A percentile compares a stretch with the other conserved stretches of the same genome.
Evolutionary conservation across 1,140 invertebrate genomes (phyloP).

Genomic region (Sinonovacula constricta): DNA sequence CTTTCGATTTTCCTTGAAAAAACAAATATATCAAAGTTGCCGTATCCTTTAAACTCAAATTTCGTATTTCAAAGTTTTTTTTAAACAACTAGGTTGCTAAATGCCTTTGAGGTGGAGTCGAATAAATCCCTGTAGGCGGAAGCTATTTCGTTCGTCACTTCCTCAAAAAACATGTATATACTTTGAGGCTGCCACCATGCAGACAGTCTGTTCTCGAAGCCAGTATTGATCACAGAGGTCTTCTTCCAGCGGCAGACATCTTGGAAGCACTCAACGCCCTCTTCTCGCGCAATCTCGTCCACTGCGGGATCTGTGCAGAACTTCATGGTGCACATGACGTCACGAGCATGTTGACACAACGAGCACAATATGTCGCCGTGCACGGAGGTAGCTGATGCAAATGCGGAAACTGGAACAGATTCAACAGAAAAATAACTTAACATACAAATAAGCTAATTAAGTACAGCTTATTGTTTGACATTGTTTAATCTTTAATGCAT

Average conservation of each 20-base stretch:
- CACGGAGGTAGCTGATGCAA: conserved; percentile 21
- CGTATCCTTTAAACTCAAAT: too few species aligned
- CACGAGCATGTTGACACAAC: conserved; percentile 40
- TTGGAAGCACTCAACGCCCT: conserved; percentile 33
- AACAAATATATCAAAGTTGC: too few species aligned
- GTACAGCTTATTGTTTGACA: too few species aligned
- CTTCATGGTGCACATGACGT: conserved; percentile 53
- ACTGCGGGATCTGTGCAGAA: conserved; percentile 40
- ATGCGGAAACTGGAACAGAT: conserved; percentile 22
- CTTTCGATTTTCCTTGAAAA: too few species aligned
- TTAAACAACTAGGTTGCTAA: too few species aligned
- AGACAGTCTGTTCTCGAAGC: conserved; percentile 34
- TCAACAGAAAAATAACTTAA: too few species aligned
- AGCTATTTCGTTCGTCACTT: conserved; percentile 36
- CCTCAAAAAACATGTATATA: conserved; percentile 30
- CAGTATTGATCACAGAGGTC: conserved; percentile 20
- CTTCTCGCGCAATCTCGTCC: conserved; percentile 25
- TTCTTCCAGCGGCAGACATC: conserved; percentile 45
- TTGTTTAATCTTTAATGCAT: too few species aligned
- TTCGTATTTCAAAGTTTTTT: too few species aligned
- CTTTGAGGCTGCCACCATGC: conserved; percentile 37
- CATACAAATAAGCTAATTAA: too few species aligned
- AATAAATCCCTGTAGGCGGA: conserved; percentile 26
- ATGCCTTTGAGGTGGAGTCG: too few species aligned
- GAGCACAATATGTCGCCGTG: conserved; percentile 44